Evolutionary conservation across 2,797 vertebrate genomes (phyloP).

Genomic region (Stomatorhinus walkeri): DNA sequence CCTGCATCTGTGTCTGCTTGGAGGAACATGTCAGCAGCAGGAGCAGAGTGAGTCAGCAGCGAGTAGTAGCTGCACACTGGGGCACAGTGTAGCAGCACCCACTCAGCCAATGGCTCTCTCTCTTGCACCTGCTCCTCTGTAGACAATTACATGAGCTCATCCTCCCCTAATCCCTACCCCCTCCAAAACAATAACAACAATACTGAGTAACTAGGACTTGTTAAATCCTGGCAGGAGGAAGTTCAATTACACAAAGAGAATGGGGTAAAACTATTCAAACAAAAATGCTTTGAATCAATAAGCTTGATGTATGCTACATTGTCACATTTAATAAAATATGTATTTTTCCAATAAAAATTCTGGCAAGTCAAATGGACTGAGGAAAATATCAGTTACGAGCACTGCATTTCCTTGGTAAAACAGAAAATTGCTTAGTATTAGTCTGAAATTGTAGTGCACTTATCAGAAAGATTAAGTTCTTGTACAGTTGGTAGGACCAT

Average conservation of each 20-base stretch:
- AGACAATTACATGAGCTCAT: slow-evolving; percentile 1
- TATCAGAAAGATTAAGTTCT: not conserved
- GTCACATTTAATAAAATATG: not conserved
- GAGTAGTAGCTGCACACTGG: slow-evolving; percentile 29
- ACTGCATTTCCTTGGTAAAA: not conserved
- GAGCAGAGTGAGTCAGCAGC: slow-evolving; percentile 34
- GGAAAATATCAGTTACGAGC: not conserved
- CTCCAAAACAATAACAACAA: slow-evolving; percentile 21
- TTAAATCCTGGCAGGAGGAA: not conserved
- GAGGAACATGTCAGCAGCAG: slow-evolving; percentile 27
- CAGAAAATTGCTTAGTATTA: not conserved
- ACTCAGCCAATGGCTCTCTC: slow-evolving; percentile 16
- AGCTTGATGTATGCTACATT: not conserved
- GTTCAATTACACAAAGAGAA: not conserved
- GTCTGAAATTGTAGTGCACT: not conserved
- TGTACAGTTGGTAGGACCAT: not conserved
- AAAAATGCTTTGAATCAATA: slow-evolving; percentile 8
- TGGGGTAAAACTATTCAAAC: slow-evolving; percentile 21
- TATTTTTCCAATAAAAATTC: not conserved
- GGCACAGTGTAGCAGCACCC: not conserved
- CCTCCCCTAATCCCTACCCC: slow-evolving; percentile 17
- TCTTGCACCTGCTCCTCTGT: not conserved
- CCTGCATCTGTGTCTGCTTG: slow-evolving; percentile 12
- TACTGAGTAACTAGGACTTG: not conserved
- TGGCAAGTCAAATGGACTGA: not conserved